These are phyloP conservation scores for Oxygymnocypris stewartii DNA, from an alignment of 2,113 vertebrate genomes.

Conservation along the genomic window DNA sequence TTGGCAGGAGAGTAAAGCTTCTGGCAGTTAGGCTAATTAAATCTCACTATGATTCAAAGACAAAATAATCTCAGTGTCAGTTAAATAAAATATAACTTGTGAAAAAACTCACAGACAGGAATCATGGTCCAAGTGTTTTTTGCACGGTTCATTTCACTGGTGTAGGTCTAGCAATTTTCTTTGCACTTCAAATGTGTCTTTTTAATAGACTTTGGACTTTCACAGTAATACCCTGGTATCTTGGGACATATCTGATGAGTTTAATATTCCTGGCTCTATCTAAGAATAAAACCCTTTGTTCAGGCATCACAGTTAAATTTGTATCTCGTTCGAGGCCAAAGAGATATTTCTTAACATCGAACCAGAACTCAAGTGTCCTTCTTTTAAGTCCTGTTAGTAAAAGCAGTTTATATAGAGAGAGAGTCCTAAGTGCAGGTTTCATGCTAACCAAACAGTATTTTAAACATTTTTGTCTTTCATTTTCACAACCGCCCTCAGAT, in stretches of 20 bases:
- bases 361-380: background rate
- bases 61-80: background rate
- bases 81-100: constrained; percentile 34
- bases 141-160: constrained; percentile 4
- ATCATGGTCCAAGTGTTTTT: background rate
- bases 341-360: constrained; percentile 23
- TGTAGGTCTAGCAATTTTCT: background rate
- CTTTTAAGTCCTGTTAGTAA: background rate
- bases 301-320: constrained; percentile 25
- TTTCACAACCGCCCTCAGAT: background rate
- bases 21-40: background rate
- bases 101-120: background rate
- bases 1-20: background rate
- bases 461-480: background rate
- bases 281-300: constrained; percentile 27
- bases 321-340: background rate
- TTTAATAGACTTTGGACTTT: background rate
- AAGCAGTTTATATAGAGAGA: no score
- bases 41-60: background rate
- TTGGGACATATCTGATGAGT: constrained; percentile 20
- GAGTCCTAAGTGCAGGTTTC: background rate
- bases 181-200: background rate
- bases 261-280: background rate
- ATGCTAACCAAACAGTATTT: background rate
- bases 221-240: background rate